A percentile compares a stretch with the other conserved stretches of the same genome.
Evolutionary conservation across 2,797 vertebrate species (phyloP).

Genomic region (Gymnothorax javanicus): DNA sequence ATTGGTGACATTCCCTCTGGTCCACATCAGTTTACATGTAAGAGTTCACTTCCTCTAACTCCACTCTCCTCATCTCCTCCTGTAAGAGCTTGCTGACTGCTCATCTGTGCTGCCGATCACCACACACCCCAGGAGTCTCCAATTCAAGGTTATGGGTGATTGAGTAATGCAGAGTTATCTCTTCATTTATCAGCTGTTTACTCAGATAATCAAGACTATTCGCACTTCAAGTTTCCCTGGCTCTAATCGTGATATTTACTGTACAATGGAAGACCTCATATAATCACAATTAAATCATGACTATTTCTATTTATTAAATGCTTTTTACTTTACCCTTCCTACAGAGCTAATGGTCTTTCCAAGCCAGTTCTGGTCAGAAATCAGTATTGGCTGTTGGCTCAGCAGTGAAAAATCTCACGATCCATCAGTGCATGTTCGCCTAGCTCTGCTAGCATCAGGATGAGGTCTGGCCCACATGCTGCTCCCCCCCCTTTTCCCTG

Average conservation of each 20-base stretch:
- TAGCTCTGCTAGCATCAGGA: not conserved
- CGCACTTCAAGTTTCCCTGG: not conserved
- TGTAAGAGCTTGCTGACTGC: not conserved
- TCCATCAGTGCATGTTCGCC: not conserved
- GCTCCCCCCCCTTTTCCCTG: not conserved
- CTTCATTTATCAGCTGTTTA: not conserved
- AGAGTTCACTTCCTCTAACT: slow-evolving; percentile 6
- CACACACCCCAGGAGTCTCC: not conserved
- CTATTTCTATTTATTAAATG: not conserved
- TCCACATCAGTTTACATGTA: not conserved
- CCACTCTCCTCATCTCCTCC: not conserved
- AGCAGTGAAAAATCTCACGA: not conserved
- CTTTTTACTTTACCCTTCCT: not conserved
- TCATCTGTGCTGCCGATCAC: not conserved
- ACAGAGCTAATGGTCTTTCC: not conserved
- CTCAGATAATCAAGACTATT: not conserved
- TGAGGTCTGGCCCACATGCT: not conserved
- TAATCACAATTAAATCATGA: not conserved
- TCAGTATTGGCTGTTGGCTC: not conserved
- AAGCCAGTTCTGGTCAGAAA: not conserved
- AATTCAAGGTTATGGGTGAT: not conserved
- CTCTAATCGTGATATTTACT: not conserved
- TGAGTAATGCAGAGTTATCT: not conserved
- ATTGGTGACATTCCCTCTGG: not conserved
- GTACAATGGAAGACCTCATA: slow-evolving; percentile 4